These are phyloP conservation scores for Bovichtus variegatus DNA, from an alignment of 2,797 vertebrate species.

Conservation along the genomic window DNA sequence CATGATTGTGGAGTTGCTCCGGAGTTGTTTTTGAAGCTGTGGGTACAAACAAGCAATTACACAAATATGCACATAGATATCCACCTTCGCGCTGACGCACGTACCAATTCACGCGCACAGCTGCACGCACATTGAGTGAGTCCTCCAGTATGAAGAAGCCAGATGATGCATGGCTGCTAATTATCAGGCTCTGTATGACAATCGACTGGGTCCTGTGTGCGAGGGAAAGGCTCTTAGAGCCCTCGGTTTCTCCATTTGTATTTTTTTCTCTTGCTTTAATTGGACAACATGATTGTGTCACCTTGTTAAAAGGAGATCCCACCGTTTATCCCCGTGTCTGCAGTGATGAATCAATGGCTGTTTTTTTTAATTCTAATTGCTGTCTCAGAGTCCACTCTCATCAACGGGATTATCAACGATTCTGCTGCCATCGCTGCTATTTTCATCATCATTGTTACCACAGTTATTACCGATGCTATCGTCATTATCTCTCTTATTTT, in stretches of 20 bases:
- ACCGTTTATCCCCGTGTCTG: conserved; percentile 66
- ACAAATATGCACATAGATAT: conserved; percentile 49
- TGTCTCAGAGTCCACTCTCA: conserved; percentile 63
- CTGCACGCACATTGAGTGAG: not conserved
- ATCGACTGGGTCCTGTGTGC: conserved; percentile 61
- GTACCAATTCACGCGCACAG: not conserved
- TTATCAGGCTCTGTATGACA: conserved; percentile 72
- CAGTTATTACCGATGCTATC: conserved; percentile 67
- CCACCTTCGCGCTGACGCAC: conserved; percentile 12
- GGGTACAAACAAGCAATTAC: conserved; percentile 80
- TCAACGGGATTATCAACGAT: conserved; percentile 74
- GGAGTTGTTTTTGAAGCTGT: conserved; percentile 75
- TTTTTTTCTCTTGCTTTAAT: conserved; percentile 71
- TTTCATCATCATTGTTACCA: conserved; percentile 68
- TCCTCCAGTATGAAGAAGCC: conserved; percentile 50
- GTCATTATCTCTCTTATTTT: conserved; percentile 59
- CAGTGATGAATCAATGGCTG: conserved; percentile 74
- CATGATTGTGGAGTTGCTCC: conserved; percentile 68
- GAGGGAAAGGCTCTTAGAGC: conserved; percentile 54
- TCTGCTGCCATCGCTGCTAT: conserved; percentile 53
- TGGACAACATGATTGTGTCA: conserved; percentile 78
- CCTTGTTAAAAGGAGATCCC: conserved; percentile 75
- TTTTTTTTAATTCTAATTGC: conserved; percentile 75
- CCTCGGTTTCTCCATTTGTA: conserved; percentile 67
- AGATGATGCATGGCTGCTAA: conserved; percentile 75